Base-by-base conservation (phyloP, 2,888 invertebrate genomes). In the Trypoxylon attenuatum region DNA sequence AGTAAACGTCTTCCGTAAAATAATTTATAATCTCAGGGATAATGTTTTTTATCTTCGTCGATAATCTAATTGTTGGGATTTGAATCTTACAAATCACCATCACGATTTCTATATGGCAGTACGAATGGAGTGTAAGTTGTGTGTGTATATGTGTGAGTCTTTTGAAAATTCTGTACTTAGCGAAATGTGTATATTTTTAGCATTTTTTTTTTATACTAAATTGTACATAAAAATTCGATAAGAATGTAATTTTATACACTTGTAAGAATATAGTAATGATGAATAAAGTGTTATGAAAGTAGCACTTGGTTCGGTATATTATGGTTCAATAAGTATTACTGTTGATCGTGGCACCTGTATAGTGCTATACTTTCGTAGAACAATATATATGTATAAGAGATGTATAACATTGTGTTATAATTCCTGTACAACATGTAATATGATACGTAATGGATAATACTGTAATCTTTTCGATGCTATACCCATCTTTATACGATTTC, bases 1-100 rank as follows among this genome's bases (percentile, higher is more conserved):
- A n/a, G n/a, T n/a, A n/a, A n/a, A 33, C 33, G 27, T 23, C 25
- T 8, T 16, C 6, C n/a, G 29, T 21, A 18, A 16, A 43, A 15
- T 25, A 18, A 38, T 54, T 39, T 27, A 22, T 23, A 47, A 47
- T 33, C 56, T 65, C 56, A 52, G 56, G 52, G 51, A 64, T 43
- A 33, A 42, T 22, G 15, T 25, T 29, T n/a, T n/a, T 65, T 38
- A 29, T 49, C 21, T 19, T 16, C 2, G 2, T 41, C 25, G 41
- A 5, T 13, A 46, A 45, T 41, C 1, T 29, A 38, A 51, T 25
- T 42, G 27, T 42, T 43, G 16, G 51, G 47, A 18, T 5, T n/a
- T 27, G n/a, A 58, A 13, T 23, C 45, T 25, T 52, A 33, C 4
- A 46, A n/a, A 33, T 13, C 19, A 38, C 10, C 15, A 15, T 15